Base-by-base conservation (phyloP, 2,888 invertebrate genomes). In the Drosophila prostipennis region DNA sequence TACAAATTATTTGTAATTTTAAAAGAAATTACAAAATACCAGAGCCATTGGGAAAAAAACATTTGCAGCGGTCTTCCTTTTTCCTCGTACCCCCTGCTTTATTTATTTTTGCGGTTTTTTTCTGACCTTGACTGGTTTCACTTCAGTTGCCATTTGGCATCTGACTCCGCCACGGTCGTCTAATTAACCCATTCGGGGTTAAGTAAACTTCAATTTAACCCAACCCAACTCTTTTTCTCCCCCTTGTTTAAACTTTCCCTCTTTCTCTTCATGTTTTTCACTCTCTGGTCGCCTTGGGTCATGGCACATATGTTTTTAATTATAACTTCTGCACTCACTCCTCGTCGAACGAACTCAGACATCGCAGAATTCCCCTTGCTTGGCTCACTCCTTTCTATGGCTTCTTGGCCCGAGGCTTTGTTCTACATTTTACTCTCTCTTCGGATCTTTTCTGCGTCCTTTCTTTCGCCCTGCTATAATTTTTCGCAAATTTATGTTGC, bases 401-500 rank as follows among this genome's bases (percentile, higher is more conserved):
- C 43, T 32, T 52, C 42, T 45, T 48, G 26, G 46, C 29, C 56
- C 37, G 54, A 32, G 60, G 46, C 23, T 49, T 67, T 81, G 83
- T 70, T 80, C 74, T 14, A 65, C 67, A 37, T 65, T 65, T 65
- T 11, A 39, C 54, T 54, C 65, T 37, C 34, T 46, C 52, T 32
- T 42, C 16, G 26, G 16, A 53, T 43, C 19, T 26, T 56, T 58
- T 49, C 46, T 32, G 46, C 46, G 46, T 14, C 32, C 16, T 46
- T 46, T 46, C 46, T 46, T 32, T 64, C 19, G 55, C 57, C 68
- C 43, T 69, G 80, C 84, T 76, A 85, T 87, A 87, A 87, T 81
- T 87, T 85, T 53, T 54, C 79, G 88, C 82, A 76, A 88, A 80
- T 90, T 90, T 89, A 90, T 90, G 90, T 89, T 78, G 89, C 90